Base-by-base conservation (phyloP, 2,797 vertebrate species). In the Ptychadena robeensis region DNA sequence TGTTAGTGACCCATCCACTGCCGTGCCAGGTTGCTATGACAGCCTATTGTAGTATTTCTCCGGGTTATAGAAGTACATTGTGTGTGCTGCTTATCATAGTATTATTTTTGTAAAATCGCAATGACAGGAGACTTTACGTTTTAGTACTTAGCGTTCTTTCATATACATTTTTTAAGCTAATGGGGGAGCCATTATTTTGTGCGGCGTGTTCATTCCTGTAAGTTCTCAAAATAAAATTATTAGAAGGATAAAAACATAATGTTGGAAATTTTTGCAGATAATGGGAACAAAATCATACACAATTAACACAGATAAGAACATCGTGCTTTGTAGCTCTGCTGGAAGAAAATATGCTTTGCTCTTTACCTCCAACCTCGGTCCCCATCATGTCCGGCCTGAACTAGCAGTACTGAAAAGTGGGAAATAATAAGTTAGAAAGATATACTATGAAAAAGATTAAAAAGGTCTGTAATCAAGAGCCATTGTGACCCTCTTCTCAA, bases 21-120 rank as follows among this genome's bases (percentile, higher is more conserved):
- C 61, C 15, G 8, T 28, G 9, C 30, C 40, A 27, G 9, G 82
- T 84, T 84, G 77, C 82, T 61, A 80, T 84, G 77, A 79, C 77
- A 84, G 65, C 72, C 35, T 35, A 67, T 80, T 66, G 38, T 69
- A 53, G 53, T 71, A 75, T 68, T 31, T 73, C 65, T 64, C 28
- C 73, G 80, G 71, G 30, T 64, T 65, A 69, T 64, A 68, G 38
- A 76, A 80, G 72, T 34, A 80, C 71, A 75, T 75, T 80, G 75
- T 85, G 12, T 27, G 35, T 40, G 15, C 9, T 6, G 37, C 71
- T 64, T 70, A 74, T 85, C 76, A 44, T 7, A 5, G 38, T 53
- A 85, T 85, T 80, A 76, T 81, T 73, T 70, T 66, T 48, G 71
- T n/a, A 64, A 70, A 75, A 80, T 65, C 40, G 57, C 72, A 72